Base-by-base conservation (phyloP, 2,113 vertebrate species). In the Potamarius usumacintae region DNA sequence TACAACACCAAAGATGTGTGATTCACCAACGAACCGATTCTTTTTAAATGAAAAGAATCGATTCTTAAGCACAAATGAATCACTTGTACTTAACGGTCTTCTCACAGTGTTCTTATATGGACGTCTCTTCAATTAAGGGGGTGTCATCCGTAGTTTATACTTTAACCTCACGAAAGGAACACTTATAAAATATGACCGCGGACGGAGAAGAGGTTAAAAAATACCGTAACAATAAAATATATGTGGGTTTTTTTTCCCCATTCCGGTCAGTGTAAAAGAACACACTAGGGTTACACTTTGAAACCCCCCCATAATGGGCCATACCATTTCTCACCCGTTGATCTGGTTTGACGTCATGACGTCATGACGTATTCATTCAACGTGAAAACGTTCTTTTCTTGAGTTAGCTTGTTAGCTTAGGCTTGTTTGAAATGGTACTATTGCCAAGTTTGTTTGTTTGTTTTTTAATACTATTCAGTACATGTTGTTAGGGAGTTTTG, bases 11-110 rank as follows among this genome's bases (percentile, higher is more conserved):
- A 62, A 6, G 82, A 78, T 27, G 11, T 85, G 27, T 81, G 74
- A 85, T 62, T 85, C 83, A 57, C 17, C 4, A 85, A 48, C 4
- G 67, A 85, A 48, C 34, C 83, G 83, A 20, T 25, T 85, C 22
- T 27, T 69, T 48, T 20, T 18, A n/a, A 2, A 20, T 27, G 17
- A 84, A 84, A 65, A 8, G 5, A 72, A 10, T 84, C 50, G 83
- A 57, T 58, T 72, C 65, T 30, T 81, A 42, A 22, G 18, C 11
- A 60, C 79, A 22, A 81, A 81, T 60, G 79, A 82, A 82, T 82
- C 79, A 60, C 5, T 58, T 57, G n/a, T 78, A 22, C 18, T 55
- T 78, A n/a, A 10, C 5, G 2, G 30, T 50, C 25, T 78, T n/a
- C 15, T 20, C 15, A 20, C n/a, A 20, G 17, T 34, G n/a, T 10